A percentile compares a stretch with the other conserved stretches of the same genome.
phyloP scores from a whole-genome alignment of 2,888 invertebrate genomes.

The Heliconius erato region DNA sequence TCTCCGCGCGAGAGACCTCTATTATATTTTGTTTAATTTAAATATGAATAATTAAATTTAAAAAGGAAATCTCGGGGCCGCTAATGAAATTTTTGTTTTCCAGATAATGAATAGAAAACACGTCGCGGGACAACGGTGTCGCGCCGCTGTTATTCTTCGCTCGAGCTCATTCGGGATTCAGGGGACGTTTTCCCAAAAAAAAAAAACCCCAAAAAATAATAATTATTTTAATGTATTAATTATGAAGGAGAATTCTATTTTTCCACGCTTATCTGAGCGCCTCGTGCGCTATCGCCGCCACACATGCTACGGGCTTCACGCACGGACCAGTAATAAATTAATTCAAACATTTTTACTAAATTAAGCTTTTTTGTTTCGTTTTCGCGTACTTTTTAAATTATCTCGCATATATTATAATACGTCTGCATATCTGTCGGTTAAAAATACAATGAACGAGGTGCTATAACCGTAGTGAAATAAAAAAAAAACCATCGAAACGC shows the following conservation, averaged over 20 bases:
- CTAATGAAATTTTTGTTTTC: constrained; percentile 86
- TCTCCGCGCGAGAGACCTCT: constrained; percentile 70
- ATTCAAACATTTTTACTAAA: constrained; percentile 48
- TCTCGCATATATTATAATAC: neutral
- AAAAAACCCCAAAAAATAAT: constrained; percentile 65
- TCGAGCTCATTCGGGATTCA: constrained; percentile 81
- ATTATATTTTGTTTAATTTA: constrained; percentile 86
- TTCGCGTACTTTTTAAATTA: constrained; percentile 28
- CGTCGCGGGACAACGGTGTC: constrained; percentile 70
- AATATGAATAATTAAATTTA: constrained; percentile 86
- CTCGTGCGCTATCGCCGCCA: constrained; percentile 40
- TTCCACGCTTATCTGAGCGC: constrained; percentile 70
- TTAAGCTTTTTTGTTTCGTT: constrained; percentile 40
- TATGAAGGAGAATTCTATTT: constrained; percentile 75
- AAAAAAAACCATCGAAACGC: neutral
- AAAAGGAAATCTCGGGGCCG: constrained; percentile 84
- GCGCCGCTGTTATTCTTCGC: constrained; percentile 80
- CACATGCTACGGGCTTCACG: constrained; percentile 42
- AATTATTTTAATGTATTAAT: constrained; percentile 80
- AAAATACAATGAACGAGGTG: constrained; percentile 10
- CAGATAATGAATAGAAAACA: constrained; percentile 86
- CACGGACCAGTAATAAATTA: constrained; percentile 44
- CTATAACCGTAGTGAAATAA: neutral
- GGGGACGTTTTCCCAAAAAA: constrained; percentile 72
- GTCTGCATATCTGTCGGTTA: constrained; percentile 1